Conservation (phyloP, 2,113 vertebrate species). For the Callocephalon fimbriatum region DNA sequence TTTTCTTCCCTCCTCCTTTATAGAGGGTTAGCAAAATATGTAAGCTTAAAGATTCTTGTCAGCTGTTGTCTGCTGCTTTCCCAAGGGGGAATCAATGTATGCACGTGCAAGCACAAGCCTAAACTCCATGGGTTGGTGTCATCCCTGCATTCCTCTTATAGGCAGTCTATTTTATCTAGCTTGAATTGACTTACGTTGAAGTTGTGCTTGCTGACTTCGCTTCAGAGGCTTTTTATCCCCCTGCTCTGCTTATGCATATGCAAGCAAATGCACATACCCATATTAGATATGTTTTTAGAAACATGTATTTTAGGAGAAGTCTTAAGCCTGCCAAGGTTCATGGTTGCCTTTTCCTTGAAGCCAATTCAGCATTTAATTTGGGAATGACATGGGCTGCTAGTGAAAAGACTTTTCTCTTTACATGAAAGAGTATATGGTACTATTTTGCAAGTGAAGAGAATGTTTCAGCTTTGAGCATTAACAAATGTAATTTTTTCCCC, state of each 20-base stretch:
- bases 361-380: neutral
- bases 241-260: neutral
- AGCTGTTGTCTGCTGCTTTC: neutral
- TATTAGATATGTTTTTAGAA: neutral
- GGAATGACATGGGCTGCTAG: neutral
- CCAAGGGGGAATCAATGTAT: neutral
- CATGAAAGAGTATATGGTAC: neutral
- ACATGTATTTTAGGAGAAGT: neutral
- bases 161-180: neutral
- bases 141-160: rapidly evolving
- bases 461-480: neutral
- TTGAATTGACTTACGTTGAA: neutral
- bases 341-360: neutral
- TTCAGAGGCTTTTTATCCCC: neutral
- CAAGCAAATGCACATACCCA: neutral
- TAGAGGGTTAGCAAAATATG: neutral
- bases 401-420: neutral
- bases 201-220: neutral
- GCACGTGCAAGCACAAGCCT: neutral
- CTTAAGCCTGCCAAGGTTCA: neutral
- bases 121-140: neutral
- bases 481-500: neutral
- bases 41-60: neutral
- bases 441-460: neutral
- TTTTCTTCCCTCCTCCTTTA: neutral